Conservation (phyloP, 2,888 invertebrate genomes). For the Allygus modestus region DNA sequence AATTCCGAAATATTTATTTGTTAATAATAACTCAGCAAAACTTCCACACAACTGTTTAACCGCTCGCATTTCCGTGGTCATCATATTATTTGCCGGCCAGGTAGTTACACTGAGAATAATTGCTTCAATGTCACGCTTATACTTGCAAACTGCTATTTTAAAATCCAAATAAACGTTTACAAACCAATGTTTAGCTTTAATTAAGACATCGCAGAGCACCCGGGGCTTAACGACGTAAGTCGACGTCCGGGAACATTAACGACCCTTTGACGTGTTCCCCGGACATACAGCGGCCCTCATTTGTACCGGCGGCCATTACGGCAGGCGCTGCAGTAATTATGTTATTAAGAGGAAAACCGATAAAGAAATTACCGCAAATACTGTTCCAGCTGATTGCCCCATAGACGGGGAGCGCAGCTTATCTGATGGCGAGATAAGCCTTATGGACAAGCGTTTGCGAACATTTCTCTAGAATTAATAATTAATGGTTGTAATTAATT, state of each 20-base stretch:
- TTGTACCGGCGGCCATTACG: not conserved
- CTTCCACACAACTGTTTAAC: not conserved
- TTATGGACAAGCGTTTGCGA: conserved; percentile 20
- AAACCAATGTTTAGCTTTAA: conserved; percentile 27
- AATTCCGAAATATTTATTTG: too few relatives aligned
- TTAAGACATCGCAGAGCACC: conserved; percentile 36
- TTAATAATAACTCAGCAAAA: too few relatives aligned
- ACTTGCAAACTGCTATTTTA: conserved; percentile 34
- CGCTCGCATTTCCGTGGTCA: not conserved
- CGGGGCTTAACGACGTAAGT: conserved; percentile 38
- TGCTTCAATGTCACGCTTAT: conserved; percentile 29
- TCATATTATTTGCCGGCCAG: not conserved
- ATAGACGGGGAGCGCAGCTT: not conserved
- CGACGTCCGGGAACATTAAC: conserved; percentile 33
- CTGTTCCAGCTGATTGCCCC: conserved; percentile 26
- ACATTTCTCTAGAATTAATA: conserved; percentile 40
- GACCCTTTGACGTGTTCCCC: conserved; percentile 32
- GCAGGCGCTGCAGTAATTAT: conserved; percentile 45
- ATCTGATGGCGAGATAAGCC: conserved; percentile 34
- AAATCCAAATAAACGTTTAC: conserved; percentile 31
- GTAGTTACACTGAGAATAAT: conserved; percentile 5
- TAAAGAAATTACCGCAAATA: conserved; percentile 51
- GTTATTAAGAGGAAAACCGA: conserved; percentile 41
- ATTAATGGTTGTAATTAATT: conserved; percentile 37
- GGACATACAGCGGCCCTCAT: conserved; percentile 2